Conservation (phyloP, 2,888 invertebrate genomes). For the Coecobrya sp. region DNA sequence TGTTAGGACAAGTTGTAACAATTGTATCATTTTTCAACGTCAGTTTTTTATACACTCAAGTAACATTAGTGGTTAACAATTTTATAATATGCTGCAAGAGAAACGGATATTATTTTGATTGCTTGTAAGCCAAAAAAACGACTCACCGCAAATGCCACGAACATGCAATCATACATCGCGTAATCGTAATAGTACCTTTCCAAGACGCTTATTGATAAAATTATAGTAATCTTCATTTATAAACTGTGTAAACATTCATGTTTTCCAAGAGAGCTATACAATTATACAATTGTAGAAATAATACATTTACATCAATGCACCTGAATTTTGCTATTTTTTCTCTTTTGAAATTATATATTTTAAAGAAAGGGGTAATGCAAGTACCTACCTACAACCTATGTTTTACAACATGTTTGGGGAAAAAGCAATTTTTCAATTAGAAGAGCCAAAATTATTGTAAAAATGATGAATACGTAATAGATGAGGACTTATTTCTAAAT, state of each 20-base stretch:
- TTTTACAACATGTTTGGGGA: neutral
- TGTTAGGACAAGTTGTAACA: too few relatives aligned
- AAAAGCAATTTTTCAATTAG: neutral
- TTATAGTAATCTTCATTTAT: slow-evolving; percentile 9
- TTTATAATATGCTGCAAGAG: too few relatives aligned
- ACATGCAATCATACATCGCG: neutral
- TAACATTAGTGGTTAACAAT: too few relatives aligned
- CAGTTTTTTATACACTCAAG: too few relatives aligned
- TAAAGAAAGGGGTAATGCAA: too few relatives aligned
- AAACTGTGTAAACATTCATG: slow-evolving; percentile 22
- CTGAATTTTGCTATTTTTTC: neutral
- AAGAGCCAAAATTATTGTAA: neutral
- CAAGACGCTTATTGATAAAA: slow-evolving; percentile 8
- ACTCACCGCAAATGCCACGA: neutral
- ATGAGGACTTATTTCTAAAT: neutral
- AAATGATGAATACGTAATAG: neutral
- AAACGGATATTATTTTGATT: too few relatives aligned
- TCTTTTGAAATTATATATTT: neutral
- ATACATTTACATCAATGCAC: neutral
- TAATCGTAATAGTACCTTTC: neutral
- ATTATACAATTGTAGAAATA: neutral
- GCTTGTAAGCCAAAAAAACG: neutral
- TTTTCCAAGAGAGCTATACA: neutral
- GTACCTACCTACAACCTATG: neutral
- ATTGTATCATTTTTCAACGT: too few relatives aligned